These are phyloP conservation scores for Petrophora chlorosata DNA, from an alignment of 2,888 invertebrate genomes.

Conservation along the genomic window DNA sequence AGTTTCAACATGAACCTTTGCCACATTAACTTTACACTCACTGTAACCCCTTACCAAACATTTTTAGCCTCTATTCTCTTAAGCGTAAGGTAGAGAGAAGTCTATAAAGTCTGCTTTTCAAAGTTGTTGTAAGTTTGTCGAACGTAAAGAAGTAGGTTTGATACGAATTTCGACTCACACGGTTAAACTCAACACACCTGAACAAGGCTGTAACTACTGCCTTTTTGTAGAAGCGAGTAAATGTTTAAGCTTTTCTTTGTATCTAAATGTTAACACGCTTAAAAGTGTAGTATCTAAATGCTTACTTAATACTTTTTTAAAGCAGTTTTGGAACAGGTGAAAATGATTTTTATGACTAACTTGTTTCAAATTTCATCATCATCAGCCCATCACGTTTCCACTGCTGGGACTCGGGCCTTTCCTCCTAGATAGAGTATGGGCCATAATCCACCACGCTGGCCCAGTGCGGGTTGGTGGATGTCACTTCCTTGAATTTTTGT, in stretches of 20 bases:
- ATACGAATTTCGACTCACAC: slow-evolving; percentile 63
- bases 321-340: no score
- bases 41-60: not conserved
- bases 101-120: not conserved
- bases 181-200: slow-evolving; percentile 56
- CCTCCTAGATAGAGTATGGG: no score
- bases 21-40: not conserved
- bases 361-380: no score
- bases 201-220: slow-evolving; percentile 62
- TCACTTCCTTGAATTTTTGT: no score
- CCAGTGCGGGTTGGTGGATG: no score
- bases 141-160: slow-evolving; percentile 55
- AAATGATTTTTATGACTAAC: no score
- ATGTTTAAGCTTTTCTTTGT: slow-evolving; percentile 10
- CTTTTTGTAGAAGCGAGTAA: slow-evolving; percentile 46
- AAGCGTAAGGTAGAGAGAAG: not conserved
- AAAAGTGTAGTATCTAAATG: not conserved
- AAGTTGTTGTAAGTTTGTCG: slow-evolving; percentile 36
- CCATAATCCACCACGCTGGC: no score
- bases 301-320: no score
- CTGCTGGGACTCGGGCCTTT: no score
- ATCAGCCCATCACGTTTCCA: no score
- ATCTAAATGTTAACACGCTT: not conserved
- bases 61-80: not conserved
- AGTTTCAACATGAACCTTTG: slow-evolving; percentile 58